phyloP scores from a whole-genome alignment of 2,797 vertebrate genomes.

The Silurus aristotelis region DNA sequence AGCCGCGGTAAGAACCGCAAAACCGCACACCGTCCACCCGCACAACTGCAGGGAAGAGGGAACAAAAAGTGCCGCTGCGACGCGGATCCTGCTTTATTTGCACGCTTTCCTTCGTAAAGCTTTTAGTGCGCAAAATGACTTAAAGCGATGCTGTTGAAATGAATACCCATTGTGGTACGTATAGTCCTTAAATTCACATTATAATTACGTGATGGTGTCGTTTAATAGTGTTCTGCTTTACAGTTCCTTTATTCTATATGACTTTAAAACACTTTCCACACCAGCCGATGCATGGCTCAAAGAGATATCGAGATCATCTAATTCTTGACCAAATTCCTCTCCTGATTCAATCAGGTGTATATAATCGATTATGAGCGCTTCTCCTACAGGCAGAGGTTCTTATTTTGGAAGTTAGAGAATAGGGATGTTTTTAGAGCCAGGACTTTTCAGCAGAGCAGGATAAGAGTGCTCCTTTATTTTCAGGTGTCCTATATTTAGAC shows the following conservation, averaged over 20 bases:
- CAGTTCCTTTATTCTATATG: neutral
- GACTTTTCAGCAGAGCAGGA: conserved; percentile 3
- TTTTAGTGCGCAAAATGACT: neutral
- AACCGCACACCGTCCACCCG: conserved; percentile 13
- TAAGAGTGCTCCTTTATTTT: conserved; percentile 13
- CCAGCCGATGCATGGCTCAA: neutral
- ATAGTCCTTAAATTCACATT: neutral
- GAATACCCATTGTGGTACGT: neutral
- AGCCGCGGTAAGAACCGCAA: conserved; percentile 54
- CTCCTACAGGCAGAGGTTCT: neutral
- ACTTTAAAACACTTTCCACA: conserved; percentile 27
- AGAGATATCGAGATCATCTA: neutral
- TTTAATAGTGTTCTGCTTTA: conserved; percentile 6
- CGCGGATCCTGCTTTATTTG: conserved; percentile 12
- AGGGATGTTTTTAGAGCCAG: conserved; percentile 1
- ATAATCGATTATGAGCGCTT: neutral
- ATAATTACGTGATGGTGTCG: neutral
- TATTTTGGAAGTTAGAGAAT: conserved; percentile 30
- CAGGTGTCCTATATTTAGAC: conserved; percentile 48
- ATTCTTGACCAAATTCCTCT: neutral
- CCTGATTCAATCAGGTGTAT: conserved; percentile 16
- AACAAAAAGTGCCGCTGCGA: conserved; percentile 29
- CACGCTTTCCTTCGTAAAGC: neutral
- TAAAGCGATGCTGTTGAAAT: neutral
- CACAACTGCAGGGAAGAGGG: conserved; percentile 3